Base-by-base conservation (phyloP, 2,113 vertebrate genomes). In the Telmatochromis bifrenatus region DNA sequence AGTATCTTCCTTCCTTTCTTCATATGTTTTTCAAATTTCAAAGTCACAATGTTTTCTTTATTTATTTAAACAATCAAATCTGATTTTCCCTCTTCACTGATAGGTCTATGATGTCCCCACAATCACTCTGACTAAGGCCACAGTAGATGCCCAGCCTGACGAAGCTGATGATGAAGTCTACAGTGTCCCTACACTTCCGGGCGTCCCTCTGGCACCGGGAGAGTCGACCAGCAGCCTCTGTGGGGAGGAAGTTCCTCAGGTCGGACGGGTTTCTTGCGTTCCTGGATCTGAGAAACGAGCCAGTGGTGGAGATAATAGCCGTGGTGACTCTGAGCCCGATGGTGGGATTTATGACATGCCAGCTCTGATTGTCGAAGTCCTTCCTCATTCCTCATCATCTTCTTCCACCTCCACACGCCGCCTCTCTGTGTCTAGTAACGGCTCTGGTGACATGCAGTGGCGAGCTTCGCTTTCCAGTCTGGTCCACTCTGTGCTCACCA, bases 301-400 rank as follows among this genome's bases (percentile, higher is more conserved):
- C 19, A 88, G 86, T 11, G 3, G 73, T 3, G 91, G 87, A 9
- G 49, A 90, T 79, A 51, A 90, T 13, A 87, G 81, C 84, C 84
- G 89, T 56, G 84, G 95, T 68, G 79, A 90, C 3, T 91, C 89
- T 3, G 88, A 97, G 23, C 83, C 83, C 0, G 97, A 97, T 2
- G 96, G 97, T 21, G 97, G 96, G 87, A 97, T 98, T 90, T 98
- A 98, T 0, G 97, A 98, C n/a, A 97, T 98, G 94, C 97, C 97
- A 1, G 95, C 97, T 21, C 93, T 97, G 79, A 94, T 90, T 9
- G 17, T 92, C 2, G 95, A 97, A 80, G 42, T 91, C 45, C 95
- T 95, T 60, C 87, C 94, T 8, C 94, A 94, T 87, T 95, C 94
- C 1, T 86, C 88, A 7, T 95, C 95, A 0, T 94, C 96, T 2